These are phyloP conservation scores for Leptodactylus fallax DNA, from an alignment of 2,797 vertebrate genomes.

Conservation along the genomic window DNA sequence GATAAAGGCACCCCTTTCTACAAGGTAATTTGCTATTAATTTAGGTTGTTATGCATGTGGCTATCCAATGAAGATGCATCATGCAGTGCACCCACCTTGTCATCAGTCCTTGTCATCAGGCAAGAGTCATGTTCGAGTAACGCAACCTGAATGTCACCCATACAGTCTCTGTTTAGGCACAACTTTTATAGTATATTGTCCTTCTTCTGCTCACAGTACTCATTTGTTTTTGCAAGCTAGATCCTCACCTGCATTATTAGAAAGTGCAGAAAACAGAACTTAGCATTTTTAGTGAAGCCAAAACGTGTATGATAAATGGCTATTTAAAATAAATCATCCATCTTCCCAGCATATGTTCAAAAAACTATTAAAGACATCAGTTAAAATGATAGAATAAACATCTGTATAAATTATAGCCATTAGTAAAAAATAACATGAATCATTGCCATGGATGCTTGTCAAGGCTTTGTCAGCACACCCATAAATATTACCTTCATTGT, in stretches of 20 bases:
- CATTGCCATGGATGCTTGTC: slow-evolving; percentile 35
- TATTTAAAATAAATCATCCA: slow-evolving; percentile 29
- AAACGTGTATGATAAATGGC: background rate
- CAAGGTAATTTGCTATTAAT: background rate
- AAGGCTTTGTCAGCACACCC: slow-evolving; percentile 28
- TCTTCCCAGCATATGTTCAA: slow-evolving; percentile 29
- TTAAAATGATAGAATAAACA: slow-evolving; percentile 45
- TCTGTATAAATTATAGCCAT: slow-evolving; percentile 42
- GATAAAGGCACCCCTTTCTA: background rate
- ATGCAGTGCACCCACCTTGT: background rate
- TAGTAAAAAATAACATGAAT: slow-evolving; percentile 39
- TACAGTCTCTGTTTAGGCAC: background rate
- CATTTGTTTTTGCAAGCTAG: background rate
- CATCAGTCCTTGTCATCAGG: background rate
- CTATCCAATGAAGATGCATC: background rate
- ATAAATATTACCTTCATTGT: slow-evolving; percentile 47
- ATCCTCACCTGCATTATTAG: background rate
- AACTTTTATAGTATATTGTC: background rate
- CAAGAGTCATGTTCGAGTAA: background rate
- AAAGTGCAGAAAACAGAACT: background rate
- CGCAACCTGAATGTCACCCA: background rate
- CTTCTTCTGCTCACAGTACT: background rate
- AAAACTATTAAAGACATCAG: slow-evolving; percentile 38
- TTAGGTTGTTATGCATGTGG: background rate
- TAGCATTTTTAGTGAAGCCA: slow-evolving; percentile 17